A percentile compares a stretch with the other conserved stretches of the same genome.
Conservation (phyloP, 2,888 invertebrate genomes). For the Beris chalybata region DNA sequence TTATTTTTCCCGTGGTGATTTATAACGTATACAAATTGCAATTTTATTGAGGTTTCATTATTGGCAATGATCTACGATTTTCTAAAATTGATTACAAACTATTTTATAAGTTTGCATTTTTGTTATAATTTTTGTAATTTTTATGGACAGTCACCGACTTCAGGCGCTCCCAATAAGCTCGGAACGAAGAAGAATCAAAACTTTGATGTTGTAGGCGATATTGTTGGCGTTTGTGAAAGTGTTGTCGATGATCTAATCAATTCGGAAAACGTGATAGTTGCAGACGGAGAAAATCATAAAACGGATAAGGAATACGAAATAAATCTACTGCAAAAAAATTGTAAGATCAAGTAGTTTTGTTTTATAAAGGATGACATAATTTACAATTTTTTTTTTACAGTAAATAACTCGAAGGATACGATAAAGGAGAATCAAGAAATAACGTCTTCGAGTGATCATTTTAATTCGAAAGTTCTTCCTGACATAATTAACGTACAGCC, state of each 20-base stretch:
- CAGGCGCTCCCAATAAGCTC: conserved; percentile 11
- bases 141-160: conserved; percentile 32
- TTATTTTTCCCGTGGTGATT: conserved; percentile 29
- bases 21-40: neutral
- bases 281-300: conserved; percentile 31
- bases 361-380: neutral
- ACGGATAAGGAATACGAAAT: neutral
- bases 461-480: conserved; percentile 25
- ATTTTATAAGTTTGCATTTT: conserved; percentile 32
- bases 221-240: conserved; percentile 23
- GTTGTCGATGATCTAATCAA: conserved; percentile 21
- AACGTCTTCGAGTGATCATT: conserved; percentile 16
- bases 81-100: conserved; percentile 32
- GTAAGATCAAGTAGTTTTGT: conserved; percentile 6
- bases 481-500: conserved; percentile 38
- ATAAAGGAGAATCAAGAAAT: conserved; percentile 7
- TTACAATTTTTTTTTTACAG: conserved; percentile 10
- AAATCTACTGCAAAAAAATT: neutral
- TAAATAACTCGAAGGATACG: neutral
- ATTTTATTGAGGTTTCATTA: conserved; percentile 1
- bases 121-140: conserved; percentile 35
- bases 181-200: conserved; percentile 15
- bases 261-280: conserved; percentile 33
- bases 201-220: conserved; percentile 10
- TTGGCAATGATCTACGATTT: conserved; percentile 27